Percentiles rank a stretch among this genome's conserved stretches.
Evolutionary conservation across 2,113 vertebrate species (phyloP).

Genomic region (Fregetta grallaria): DNA sequence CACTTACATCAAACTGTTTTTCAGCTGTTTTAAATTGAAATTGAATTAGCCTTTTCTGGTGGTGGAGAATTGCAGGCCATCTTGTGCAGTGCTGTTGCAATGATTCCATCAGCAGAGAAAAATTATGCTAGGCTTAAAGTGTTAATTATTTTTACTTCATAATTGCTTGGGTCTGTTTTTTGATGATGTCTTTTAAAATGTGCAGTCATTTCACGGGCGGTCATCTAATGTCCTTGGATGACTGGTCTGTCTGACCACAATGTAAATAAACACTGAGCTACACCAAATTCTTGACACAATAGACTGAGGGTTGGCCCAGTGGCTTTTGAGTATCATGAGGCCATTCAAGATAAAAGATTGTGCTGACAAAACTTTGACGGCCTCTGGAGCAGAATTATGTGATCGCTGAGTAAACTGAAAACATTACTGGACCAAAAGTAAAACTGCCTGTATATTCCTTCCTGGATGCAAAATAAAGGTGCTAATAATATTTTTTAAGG

Average conservation of each 20-base stretch:
- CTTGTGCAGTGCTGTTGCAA: not conserved
- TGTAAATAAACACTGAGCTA: not conserved
- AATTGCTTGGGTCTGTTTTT: not conserved
- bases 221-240: not conserved
- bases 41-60: not conserved
- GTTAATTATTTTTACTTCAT: not conserved
- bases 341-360: not conserved
- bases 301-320: not conserved
- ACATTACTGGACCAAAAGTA: rapidly evolving
- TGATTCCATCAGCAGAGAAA: not conserved
- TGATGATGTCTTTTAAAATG: not conserved
- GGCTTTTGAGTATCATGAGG: not conserved
- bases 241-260: not conserved
- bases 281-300: not conserved
- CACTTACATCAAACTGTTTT: not conserved
- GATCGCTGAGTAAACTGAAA: not conserved
- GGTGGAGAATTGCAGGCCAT: not conserved
- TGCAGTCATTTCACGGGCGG: not conserved
- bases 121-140: not conserved
- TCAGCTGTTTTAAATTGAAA: not conserved
- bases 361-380: not conserved
- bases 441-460: not conserved
- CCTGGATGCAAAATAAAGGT: not conserved
- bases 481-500: not conserved
- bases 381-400: not conserved